phyloP scores from a whole-genome alignment of 1,140 invertebrate genomes.

The Caenorhabditis inopinata region DNA sequence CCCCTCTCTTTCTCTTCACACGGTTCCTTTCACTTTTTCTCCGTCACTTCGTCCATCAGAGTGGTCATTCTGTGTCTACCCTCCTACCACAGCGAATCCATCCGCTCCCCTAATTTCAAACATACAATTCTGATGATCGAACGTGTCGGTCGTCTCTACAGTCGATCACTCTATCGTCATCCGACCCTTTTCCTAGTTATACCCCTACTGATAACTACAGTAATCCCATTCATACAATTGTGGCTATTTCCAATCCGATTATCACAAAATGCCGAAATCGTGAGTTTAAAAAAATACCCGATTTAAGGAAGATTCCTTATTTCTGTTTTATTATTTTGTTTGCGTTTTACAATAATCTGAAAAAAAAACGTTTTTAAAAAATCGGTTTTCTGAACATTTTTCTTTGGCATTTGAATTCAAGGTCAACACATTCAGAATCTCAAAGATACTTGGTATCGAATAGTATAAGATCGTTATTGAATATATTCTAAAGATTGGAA shows the following conservation, averaged over 20 bases:
- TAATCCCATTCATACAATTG: slow-evolving; percentile 48
- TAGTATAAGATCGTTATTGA: too few relatives aligned
- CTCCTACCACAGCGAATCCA: neutral
- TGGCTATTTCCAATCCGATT: slow-evolving; percentile 50
- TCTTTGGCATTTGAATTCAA: too few relatives aligned
- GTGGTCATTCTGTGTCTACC: slow-evolving; percentile 27
- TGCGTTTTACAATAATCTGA: too few relatives aligned
- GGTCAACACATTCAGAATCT: too few relatives aligned
- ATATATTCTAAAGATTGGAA: too few relatives aligned
- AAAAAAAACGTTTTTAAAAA: too few relatives aligned
- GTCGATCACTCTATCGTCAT: slow-evolving; percentile 36
- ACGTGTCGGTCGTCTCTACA: slow-evolving; percentile 31
- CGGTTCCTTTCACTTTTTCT: slow-evolving; percentile 27
- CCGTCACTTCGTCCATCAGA: neutral
- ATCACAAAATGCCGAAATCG: slow-evolving; percentile 59
- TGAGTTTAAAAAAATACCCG: slow-evolving; percentile 42
- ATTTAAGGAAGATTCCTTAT: too few relatives aligned
- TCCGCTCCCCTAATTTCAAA: neutral
- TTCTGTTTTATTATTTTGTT: too few relatives aligned
- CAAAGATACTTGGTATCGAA: too few relatives aligned
- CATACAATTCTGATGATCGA: slow-evolving; percentile 23
- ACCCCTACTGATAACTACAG: slow-evolving; percentile 40
- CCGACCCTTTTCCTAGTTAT: neutral
- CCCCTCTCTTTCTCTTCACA: neutral
- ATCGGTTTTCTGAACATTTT: too few relatives aligned